Evolutionary conservation across 2,113 vertebrate genomes (phyloP), one percentile per base, ranked within the genome.

Genomic region (Pomatorhinus ruficollis): DNA sequence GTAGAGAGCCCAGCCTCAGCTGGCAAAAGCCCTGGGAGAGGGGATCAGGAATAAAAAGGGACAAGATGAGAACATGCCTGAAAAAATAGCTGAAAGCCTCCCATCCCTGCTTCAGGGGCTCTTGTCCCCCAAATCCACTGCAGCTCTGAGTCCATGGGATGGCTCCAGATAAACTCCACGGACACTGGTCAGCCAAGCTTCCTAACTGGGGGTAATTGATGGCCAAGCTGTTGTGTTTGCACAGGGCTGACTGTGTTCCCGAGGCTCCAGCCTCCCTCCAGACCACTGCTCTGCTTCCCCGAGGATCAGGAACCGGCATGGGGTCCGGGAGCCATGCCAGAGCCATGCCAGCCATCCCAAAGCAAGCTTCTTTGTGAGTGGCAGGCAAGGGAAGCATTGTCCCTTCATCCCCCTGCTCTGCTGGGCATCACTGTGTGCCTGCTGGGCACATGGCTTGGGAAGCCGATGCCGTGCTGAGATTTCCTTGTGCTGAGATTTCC

Each of bases 381-480:
- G n/a, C 45, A 40, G 44, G 50, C 0, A 0, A n/a, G 39, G n/a
- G n/a, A n/a, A 68, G 30, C 50, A 1, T 12, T 4, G 9, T 81
- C 68, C 44, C 59, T 57, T 79, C 0, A 0, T 89, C 42, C 47
- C 45, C 42, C 54, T 1, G 1, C 75, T 44, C 28, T 60, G n/a
- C 66, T 12, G 8, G 68, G 14, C 4, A 1, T 22, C 9, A 21
- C 70, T 15, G 2, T 12, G 44, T 35, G 45, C 21, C 27, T 49
- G 42, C 74, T 10, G 9, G 63, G 15, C 5, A 2, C 5, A 1
- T 11, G 74, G 22, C 9, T 3, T 3, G 42, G 39, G 72, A 12
- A 59, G 35, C 35, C 0, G 0, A 6, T 0, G 0, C 47, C 3
- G 2, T 12, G 52, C 27, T 0, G 0, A 44, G 92, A 23, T 39